phyloP scores from a whole-genome alignment of 2,797 vertebrate genomes.

The Darevskia mixta region DNA sequence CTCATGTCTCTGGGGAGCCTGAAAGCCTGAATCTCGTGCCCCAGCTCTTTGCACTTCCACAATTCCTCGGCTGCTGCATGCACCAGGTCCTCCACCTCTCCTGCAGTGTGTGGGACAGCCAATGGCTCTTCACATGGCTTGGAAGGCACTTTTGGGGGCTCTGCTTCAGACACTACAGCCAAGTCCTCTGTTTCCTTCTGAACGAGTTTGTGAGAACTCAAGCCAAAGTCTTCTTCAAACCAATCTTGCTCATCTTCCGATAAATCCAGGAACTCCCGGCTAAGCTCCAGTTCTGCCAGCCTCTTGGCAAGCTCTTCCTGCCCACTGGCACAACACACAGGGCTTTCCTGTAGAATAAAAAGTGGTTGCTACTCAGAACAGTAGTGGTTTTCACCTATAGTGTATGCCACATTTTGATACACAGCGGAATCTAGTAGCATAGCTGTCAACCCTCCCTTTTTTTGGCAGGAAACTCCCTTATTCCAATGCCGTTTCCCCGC shows the following conservation, averaged over 20 bases:
- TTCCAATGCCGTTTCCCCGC: too few relatives aligned
- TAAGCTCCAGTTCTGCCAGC: constrained; percentile 93
- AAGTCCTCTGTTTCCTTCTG: constrained; percentile 84
- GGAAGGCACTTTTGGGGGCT: constrained; percentile 79
- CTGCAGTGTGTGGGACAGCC: constrained; percentile 88
- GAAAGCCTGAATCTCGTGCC: constrained; percentile 77
- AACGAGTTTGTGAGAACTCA: constrained; percentile 89
- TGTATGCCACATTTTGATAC: not conserved
- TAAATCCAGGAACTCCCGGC: constrained; percentile 87
- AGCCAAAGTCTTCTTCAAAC: constrained; percentile 99
- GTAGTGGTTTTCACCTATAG: not conserved
- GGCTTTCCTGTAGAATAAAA: constrained; percentile 86
- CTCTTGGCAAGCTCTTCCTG: constrained; percentile 95
- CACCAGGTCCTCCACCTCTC: constrained; percentile 91
- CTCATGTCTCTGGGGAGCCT: constrained; percentile 79
- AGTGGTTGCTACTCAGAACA: not conserved
- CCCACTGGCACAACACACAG: constrained; percentile 90
- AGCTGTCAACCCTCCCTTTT: too few relatives aligned
- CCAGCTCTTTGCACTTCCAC: constrained; percentile 88
- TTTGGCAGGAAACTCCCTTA: too few relatives aligned
- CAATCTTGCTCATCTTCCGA: constrained; percentile 96
- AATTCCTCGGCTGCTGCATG: constrained; percentile 87
- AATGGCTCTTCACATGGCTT: constrained; percentile 88
- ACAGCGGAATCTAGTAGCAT: not conserved
- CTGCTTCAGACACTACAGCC: constrained; percentile 77